A percentile compares a stretch with the other conserved stretches of the same genome.
Conservation (phyloP, 2,888 invertebrate genomes). For the Volucella bombylans region DNA sequence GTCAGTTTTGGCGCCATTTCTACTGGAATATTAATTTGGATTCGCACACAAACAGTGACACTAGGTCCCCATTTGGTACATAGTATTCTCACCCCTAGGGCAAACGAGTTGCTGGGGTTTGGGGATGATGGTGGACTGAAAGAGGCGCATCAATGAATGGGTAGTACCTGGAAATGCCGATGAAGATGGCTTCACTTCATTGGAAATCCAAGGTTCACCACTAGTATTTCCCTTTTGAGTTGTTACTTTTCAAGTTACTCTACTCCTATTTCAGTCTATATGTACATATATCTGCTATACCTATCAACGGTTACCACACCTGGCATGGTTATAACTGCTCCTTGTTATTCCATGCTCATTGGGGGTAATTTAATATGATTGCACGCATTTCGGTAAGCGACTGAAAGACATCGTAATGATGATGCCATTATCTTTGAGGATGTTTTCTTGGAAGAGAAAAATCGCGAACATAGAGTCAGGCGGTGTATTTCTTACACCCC, state of each 20-base stretch:
- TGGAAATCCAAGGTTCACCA: no score
- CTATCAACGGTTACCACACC: neutral
- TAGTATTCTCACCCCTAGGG: neutral
- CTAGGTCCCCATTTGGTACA: conserved; percentile 43
- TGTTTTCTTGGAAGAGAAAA: conserved; percentile 23
- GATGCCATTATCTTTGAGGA: conserved; percentile 65
- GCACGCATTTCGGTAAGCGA: conserved; percentile 70
- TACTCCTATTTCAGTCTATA: no score
- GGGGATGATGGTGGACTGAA: no score
- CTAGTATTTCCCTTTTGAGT: no score
- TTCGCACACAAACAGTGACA: conserved; percentile 25
- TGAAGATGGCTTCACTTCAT: no score
- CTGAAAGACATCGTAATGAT: conserved; percentile 67
- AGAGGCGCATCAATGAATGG: no score
- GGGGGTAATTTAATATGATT: conserved; percentile 70
- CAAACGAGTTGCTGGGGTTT: no score
- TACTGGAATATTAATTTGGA: conserved; percentile 59
- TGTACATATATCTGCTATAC: no score
- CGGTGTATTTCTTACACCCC: neutral
- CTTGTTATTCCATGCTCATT: conserved; percentile 47
- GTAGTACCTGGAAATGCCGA: no score
- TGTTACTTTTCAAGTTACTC: no score
- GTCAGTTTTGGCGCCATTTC: conserved; percentile 28
- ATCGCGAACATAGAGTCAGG: conserved; percentile 13
- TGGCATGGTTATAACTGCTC: conserved; percentile 13